A percentile compares a stretch with the other conserved stretches of the same genome.
Conservation (phyloP, 2,797 vertebrate genomes). For the Delichon dasypus region DNA sequence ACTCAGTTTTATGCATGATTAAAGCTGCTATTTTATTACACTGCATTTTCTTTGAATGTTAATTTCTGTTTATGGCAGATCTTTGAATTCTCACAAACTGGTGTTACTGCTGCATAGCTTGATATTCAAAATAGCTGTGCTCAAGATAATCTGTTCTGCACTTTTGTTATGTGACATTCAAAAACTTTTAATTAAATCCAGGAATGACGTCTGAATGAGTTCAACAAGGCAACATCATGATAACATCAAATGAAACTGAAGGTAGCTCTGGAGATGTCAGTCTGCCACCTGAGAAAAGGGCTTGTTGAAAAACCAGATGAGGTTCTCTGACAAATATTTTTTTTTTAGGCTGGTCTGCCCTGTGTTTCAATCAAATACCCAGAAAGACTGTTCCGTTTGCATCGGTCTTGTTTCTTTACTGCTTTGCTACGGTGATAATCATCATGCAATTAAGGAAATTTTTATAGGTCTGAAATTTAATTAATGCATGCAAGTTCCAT, state of each 20-base stretch:
- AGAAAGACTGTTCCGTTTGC: background rate
- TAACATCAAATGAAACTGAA: conserved; percentile 23
- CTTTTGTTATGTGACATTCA: conserved; percentile 5
- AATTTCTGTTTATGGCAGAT: conserved; percentile 51
- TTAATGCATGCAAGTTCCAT: conserved; percentile 1
- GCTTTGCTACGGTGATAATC: background rate
- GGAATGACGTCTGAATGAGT: background rate
- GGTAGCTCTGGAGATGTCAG: background rate
- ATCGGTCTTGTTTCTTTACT: background rate
- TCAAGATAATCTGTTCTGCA: conserved; percentile 37
- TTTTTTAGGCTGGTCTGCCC: background rate
- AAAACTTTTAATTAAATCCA: conserved; percentile 62
- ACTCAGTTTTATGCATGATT: conserved; percentile 32
- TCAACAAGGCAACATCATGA: conserved; percentile 19
- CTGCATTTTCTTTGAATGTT: conserved; percentile 48
- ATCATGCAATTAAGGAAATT: background rate
- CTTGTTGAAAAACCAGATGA: background rate
- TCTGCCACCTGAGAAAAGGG: background rate
- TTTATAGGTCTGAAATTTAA: conserved; percentile 19
- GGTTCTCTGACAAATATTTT: background rate
- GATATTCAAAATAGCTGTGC: conserved; percentile 48
- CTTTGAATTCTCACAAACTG: conserved; percentile 37
- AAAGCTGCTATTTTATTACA: conserved; percentile 42
- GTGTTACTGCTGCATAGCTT: background rate
- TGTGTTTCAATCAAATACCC: background rate